These are phyloP conservation scores for Eilema sororculum DNA, from an alignment of 2,888 invertebrate species.

Conservation along the genomic window DNA sequence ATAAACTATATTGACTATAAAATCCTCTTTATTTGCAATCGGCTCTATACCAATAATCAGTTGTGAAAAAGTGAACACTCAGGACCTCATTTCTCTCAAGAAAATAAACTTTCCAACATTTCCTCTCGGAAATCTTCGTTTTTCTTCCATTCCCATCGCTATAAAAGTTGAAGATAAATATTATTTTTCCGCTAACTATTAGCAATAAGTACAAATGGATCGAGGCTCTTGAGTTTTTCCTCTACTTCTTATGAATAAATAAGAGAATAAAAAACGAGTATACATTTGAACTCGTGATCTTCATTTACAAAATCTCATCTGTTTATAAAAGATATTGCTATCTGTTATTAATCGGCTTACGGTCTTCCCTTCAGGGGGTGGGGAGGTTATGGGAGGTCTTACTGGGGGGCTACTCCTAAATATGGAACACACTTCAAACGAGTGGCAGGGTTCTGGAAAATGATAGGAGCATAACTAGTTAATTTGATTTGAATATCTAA, in stretches of 20 bases:
- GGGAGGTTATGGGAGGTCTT: constrained; percentile 15
- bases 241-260: constrained; percentile 42
- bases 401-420: constrained; percentile 23
- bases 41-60: neutral
- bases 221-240: constrained; percentile 28
- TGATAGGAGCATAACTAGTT: neutral
- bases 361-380: constrained; percentile 52
- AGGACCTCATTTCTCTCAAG: constrained; percentile 1
- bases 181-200: constrained; percentile 39
- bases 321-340: constrained; percentile 58
- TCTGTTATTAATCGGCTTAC: constrained; percentile 76
- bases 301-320: constrained; percentile 51
- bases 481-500: neutral
- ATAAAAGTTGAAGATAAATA: constrained; percentile 40
- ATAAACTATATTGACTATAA: too few relatives aligned
- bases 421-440: constrained; percentile 36
- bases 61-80: neutral
- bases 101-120: constrained; percentile 17
- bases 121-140: constrained; percentile 30
- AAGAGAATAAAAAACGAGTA: constrained; percentile 39
- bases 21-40: neutral
- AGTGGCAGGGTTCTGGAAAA: constrained; percentile 21
- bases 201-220: constrained; percentile 36
- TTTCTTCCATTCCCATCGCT: constrained; percentile 26
- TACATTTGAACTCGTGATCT: constrained; percentile 54